These are phyloP conservation scores for Coelopa pilipes DNA, from an alignment of 2,888 invertebrate genomes.

Conservation along the genomic window DNA sequence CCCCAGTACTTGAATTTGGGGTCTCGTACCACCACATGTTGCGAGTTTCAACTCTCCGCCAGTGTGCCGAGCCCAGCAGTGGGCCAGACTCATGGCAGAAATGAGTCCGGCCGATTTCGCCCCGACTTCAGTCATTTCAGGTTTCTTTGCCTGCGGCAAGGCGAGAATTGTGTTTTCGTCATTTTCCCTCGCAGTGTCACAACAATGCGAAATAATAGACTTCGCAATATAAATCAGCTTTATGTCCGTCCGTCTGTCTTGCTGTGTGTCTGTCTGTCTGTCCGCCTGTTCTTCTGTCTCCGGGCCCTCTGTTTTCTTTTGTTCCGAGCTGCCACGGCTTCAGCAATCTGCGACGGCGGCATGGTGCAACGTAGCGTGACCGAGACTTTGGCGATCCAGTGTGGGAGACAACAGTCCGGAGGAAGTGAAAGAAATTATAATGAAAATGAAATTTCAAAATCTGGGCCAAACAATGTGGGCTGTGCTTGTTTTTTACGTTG, in stretches of 20 bases:
- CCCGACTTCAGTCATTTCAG: too few species aligned
- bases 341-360: not conserved
- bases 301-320: not conserved
- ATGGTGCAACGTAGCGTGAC: constrained; percentile 28
- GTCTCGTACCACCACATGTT: too few species aligned
- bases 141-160: too few species aligned
- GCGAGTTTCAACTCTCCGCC: too few species aligned
- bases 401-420: not conserved
- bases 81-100: too few species aligned
- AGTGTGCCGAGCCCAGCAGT: too few species aligned
- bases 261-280: too few species aligned
- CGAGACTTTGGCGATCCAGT: constrained; percentile 22
- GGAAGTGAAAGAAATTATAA: constrained; percentile 23
- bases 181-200: constrained; percentile 5
- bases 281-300: too few species aligned
- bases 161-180: not conserved
- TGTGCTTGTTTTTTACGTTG: not conserved
- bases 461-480: constrained; percentile 20
- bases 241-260: not conserved
- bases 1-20: too few species aligned
- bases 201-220: constrained; percentile 18
- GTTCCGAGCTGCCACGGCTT: constrained; percentile 6
- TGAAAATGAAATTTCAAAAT: constrained; percentile 36
- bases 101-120: too few species aligned
- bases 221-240: constrained; percentile 12